Conservation (phyloP, 2,113 vertebrate genomes). For the Hyperopisus bebe region DNA sequence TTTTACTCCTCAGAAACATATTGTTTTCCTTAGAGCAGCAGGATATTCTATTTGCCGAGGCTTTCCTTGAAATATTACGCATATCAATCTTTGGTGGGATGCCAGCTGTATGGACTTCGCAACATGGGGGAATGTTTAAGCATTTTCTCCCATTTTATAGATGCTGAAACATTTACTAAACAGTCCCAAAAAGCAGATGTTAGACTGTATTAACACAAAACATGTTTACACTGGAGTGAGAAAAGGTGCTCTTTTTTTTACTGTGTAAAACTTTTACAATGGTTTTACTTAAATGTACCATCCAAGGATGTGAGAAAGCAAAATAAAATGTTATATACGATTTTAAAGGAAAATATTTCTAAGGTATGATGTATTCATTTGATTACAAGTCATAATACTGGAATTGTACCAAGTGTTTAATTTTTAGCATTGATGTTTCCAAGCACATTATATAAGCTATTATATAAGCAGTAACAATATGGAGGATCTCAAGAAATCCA, state of each 20-base stretch:
- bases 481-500: background rate
- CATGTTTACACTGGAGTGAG: background rate
- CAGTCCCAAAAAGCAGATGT: constrained; percentile 5
- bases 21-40: constrained; percentile 99
- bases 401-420: background rate
- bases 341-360: background rate
- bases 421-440: background rate
- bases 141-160: background rate
- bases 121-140: constrained; percentile 15
- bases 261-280: background rate
- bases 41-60: constrained; percentile 92
- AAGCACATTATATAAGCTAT: background rate
- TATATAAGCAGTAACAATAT: background rate
- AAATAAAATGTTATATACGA: background rate
- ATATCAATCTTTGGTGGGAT: constrained; percentile 67
- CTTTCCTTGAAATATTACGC: constrained; percentile 82
- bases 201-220: background rate
- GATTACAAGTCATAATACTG: background rate
- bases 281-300: background rate
- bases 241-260: background rate
- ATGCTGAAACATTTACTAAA: background rate
- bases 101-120: constrained; percentile 54
- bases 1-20: constrained; percentile 85
- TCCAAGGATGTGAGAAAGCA: background rate
- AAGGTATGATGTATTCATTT: background rate